Evolutionary conservation across 2,797 vertebrate species (phyloP), one percentile per base, ranked within the genome.

Genomic region (Chrysocyon brachyurus): DNA sequence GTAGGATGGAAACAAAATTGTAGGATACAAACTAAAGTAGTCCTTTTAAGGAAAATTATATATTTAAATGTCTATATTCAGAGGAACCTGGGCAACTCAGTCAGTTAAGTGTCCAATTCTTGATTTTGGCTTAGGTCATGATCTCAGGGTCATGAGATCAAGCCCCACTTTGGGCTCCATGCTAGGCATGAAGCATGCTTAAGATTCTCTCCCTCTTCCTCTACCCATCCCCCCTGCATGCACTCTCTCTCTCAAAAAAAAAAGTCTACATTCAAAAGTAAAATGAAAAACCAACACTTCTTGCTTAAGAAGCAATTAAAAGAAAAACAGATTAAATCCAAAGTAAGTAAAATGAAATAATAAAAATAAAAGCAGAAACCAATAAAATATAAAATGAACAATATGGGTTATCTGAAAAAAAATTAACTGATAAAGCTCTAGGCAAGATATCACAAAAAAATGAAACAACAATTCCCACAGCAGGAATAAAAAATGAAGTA

Each of bases 361-460:
- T 46, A 77, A 54, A 91, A n/a, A 84, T 57, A 66, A 73, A 64
- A 86, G 61, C 28, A 95, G 28, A 92, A 90, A 17, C 11, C 36
- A 86, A 46, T 86, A 26, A 61, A 86, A 93, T 36, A 52, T 40
- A 86, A 93, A 90, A 59, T 21, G 12, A 31, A 54, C 36, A 90
- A 90, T 12, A 83, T 56, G 7, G 16, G 19, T 59, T 81, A 49
- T 36, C 81, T 68, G 85, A 26, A 90, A 90, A 73, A 46, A 90
- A 66, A 33, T 14, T 66, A 84, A 63, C 14, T 64, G 46, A 31
- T 87, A 75, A 93, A 59, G 28, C 33, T 54, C 56, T 17, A 70
- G 17, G 22, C 33, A 84, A 54, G 36, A 70, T 10, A 46, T 2
- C 40, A 68, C 91, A 22, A 57, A 94, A 68, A 85, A 59, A 46